A percentile compares a stretch with the other conserved stretches of the same genome.
Evolutionary conservation across 2,888 invertebrate genomes (phyloP).

Genomic region (Ormyrus nitidulus): DNA sequence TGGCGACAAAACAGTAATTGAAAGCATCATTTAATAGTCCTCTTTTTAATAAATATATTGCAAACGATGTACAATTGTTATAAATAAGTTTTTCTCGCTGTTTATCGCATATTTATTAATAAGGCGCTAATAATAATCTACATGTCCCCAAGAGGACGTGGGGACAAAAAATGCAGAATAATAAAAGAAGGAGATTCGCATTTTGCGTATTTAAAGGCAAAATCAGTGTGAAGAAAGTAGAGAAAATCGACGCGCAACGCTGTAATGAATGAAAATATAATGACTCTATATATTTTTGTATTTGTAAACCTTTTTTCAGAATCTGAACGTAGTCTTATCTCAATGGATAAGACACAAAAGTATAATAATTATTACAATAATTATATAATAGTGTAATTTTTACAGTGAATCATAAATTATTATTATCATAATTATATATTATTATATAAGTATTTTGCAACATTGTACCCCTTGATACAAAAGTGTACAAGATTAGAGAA

Average conservation of each 20-base stretch:
- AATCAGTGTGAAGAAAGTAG: conserved; percentile 27
- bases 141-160: conserved; percentile 26
- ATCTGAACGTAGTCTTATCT: conserved; percentile 20
- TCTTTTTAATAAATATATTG: conserved; percentile 70
- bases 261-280: conserved; percentile 20
- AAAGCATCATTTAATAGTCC: conserved; percentile 57
- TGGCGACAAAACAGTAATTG: conserved; percentile 59
- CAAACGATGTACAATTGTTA: conserved; percentile 69
- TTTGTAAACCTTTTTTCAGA: not conserved
- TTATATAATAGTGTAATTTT: conserved; percentile 48
- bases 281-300: conserved; percentile 15
- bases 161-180: conserved; percentile 63
- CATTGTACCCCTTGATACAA: conserved; percentile 45
- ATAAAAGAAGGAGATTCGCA: conserved; percentile 55
- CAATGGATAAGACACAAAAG: conserved; percentile 42
- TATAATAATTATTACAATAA: conserved; percentile 53
- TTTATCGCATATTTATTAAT: conserved; percentile 54
- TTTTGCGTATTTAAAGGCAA: conserved; percentile 41
- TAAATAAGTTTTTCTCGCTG: conserved; percentile 64
- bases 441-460: conserved; percentile 53
- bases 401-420: conserved; percentile 55
- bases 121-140: conserved; percentile 62
- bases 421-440: conserved; percentile 37
- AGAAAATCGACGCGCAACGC: conserved; percentile 40
- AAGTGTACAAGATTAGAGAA: conserved; percentile 52